A percentile compares a stretch with the other conserved stretches of the same genome.
These are phyloP conservation scores for rabbit (Oryctolagus cuniculus) DNA, from an alignment of 2,113 vertebrate genomes.

Conservation along the genomic window mOryCun1.1 NC_091441.1:84710501-84711000, in stretches of 20 bases:
- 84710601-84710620: neutral
- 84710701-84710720: neutral
- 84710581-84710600: neutral
- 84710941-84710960: conserved; percentile 43
- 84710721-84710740: neutral
- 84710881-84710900: conserved; percentile 31
- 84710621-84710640: no score
- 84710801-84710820: neutral
- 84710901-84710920: neutral
- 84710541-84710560: no score
- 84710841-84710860: neutral
- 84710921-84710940: conserved; percentile 65
- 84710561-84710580: no score
- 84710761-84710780: neutral
- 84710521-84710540: no score
- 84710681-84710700: neutral
- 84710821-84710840: neutral
- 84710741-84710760: neutral
- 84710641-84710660: neutral
- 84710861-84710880: neutral
- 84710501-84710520: neutral
- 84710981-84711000: neutral
- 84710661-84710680: neutral
- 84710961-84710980: conserved; percentile 40
- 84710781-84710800: neutral